A percentile compares a stretch with the other conserved stretches of the same genome.
Conservation (phyloP, 2,888 invertebrate genomes). For the Habrosyne pyritoides region DNA sequence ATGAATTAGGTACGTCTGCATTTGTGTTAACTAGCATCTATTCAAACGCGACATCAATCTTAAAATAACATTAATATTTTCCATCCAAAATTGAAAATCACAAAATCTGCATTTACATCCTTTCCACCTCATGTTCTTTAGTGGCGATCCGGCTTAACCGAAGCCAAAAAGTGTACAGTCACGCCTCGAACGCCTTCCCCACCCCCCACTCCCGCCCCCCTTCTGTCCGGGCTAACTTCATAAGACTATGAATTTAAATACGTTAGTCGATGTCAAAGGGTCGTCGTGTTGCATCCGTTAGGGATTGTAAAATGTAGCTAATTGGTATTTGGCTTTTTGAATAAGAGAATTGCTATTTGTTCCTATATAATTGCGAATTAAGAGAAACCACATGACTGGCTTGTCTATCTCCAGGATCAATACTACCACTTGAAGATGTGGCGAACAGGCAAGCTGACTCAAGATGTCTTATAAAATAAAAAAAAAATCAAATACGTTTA, state of each 20-base stretch:
- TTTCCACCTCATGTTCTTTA: slow-evolving; percentile 34
- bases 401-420: too few relatives aligned
- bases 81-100: slow-evolving; percentile 15
- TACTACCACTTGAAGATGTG: too few relatives aligned
- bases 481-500: too few relatives aligned
- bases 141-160: slow-evolving; percentile 80
- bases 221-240: slow-evolving; percentile 73
- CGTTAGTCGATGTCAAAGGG: slow-evolving; percentile 82
- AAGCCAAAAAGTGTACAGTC: slow-evolving; percentile 84
- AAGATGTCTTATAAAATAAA: too few relatives aligned
- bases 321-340: background rate
- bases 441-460: too few relatives aligned
- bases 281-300: slow-evolving; percentile 64
- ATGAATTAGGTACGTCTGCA: too few relatives aligned
- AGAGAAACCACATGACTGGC: too few relatives aligned
- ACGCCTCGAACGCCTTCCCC: slow-evolving; percentile 61
- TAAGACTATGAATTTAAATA: slow-evolving; percentile 84
- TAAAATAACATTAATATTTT: background rate
- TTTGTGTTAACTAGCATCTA: too few relatives aligned
- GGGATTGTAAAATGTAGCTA: slow-evolving; percentile 50
- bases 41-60: too few relatives aligned
- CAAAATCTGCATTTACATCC: slow-evolving; percentile 30
- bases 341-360: too few relatives aligned
- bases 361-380: too few relatives aligned
- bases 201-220: slow-evolving; percentile 31